A percentile compares a stretch with the other conserved stretches of the same genome.
Evolutionary conservation across 2,888 invertebrate genomes (phyloP).

Genomic region (Eilema caniola): DNA sequence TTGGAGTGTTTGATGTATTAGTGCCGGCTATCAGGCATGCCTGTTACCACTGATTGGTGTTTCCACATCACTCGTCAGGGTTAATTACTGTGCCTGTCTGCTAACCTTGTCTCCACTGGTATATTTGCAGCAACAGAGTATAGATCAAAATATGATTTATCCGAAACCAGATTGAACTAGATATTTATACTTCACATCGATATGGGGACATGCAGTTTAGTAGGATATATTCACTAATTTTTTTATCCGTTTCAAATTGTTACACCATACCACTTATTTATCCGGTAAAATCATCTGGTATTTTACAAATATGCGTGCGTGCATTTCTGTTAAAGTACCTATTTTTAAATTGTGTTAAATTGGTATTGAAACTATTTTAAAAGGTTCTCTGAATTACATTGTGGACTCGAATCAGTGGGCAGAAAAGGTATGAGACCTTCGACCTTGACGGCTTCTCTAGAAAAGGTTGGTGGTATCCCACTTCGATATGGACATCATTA

Average conservation of each 20-base stretch:
- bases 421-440: not conserved
- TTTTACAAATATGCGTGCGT: no score
- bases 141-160: not conserved
- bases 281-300: no score
- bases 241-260: no score
- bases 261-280: no score
- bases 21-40: not conserved
- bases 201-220: no score
- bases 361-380: not conserved
- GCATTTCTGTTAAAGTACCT: not conserved
- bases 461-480: not conserved
- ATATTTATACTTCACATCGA: not conserved
- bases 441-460: not conserved
- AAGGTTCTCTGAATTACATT: not conserved
- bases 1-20: not conserved
- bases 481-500: not conserved
- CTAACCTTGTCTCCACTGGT: not conserved
- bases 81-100: conserved; percentile 6
- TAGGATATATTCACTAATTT: no score
- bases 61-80: conserved; percentile 6
- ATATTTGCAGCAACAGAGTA: not conserved
- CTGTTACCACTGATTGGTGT: conserved; percentile 2
- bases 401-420: not conserved
- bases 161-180: not conserved
- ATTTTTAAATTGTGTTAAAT: not conserved